Percentiles rank a stretch among this genome's conserved stretches.
Evolutionary conservation across 1,140 invertebrate species (phyloP).

Genomic region (Bombus difficillimus): DNA sequence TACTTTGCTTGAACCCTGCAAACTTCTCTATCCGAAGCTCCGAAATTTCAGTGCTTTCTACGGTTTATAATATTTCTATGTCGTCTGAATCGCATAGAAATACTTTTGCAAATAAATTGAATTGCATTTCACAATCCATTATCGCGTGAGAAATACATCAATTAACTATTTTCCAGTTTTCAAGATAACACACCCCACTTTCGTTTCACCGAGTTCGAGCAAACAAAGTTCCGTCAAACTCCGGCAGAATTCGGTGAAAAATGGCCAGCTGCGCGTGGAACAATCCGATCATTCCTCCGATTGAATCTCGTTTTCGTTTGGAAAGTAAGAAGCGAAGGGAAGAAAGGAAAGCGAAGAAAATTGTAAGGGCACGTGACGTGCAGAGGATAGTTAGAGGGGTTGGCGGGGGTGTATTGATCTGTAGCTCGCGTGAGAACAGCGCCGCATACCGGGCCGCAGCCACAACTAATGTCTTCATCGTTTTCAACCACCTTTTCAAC

Average conservation of each 20-base stretch:
- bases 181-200: background rate
- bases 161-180: background rate
- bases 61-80: too few relatives aligned
- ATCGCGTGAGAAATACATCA: background rate
- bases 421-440: constrained; percentile 77
- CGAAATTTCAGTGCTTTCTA: background rate
- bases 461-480: constrained; percentile 80
- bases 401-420: constrained; percentile 78
- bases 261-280: background rate
- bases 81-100: background rate
- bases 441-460: constrained; percentile 70
- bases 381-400: constrained; percentile 61
- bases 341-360: constrained; percentile 35
- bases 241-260: background rate
- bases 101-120: background rate
- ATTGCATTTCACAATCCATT: too few relatives aligned
- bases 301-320: constrained; percentile 1
- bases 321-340: background rate
- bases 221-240: constrained; percentile 2
- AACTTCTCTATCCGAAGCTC: background rate
- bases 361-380: constrained; percentile 65
- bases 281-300: constrained; percentile 1
- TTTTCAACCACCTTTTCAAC: constrained; percentile 67
- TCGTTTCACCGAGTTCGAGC: background rate
- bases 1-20: too few relatives aligned